Conservation (phyloP, 1,140 invertebrate genomes). For the Helicoverpa zea region DNA sequence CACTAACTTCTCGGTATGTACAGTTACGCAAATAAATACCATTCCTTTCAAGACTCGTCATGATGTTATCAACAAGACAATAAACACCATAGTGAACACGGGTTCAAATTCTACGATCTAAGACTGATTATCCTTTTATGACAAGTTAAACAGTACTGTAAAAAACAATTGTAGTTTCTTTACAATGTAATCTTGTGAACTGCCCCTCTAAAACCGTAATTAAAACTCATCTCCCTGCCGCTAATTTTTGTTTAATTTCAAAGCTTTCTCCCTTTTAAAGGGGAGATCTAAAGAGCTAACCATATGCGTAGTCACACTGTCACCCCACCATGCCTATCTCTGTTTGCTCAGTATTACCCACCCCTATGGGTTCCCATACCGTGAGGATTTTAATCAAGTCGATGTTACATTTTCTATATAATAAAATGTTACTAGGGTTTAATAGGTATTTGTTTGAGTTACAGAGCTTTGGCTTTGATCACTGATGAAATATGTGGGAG, state of each 20-base stretch:
- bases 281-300: constrained; percentile 54
- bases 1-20: too few species aligned
- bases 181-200: too few species aligned
- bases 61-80: too few species aligned
- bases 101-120: too few species aligned
- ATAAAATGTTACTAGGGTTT: too few species aligned
- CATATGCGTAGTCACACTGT: constrained; percentile 70
- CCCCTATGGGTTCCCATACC: background rate
- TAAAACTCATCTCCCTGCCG: constrained; percentile 19
- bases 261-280: background rate
- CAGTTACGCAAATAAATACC: too few species aligned
- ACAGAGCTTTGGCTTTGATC: background rate
- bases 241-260: constrained; percentile 44
- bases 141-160: too few species aligned
- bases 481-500: too few species aligned
- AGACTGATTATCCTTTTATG: too few species aligned
- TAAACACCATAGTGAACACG: too few species aligned
- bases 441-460: background rate
- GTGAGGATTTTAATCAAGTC: background rate
- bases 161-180: too few species aligned
- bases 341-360: constrained; percentile 65
- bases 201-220: background rate
- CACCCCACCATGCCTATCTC: constrained; percentile 59
- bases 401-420: background rate
- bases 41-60: too few species aligned